Conservation (phyloP, 2,888 invertebrate genomes). For the Drosophila cognata region DNA sequence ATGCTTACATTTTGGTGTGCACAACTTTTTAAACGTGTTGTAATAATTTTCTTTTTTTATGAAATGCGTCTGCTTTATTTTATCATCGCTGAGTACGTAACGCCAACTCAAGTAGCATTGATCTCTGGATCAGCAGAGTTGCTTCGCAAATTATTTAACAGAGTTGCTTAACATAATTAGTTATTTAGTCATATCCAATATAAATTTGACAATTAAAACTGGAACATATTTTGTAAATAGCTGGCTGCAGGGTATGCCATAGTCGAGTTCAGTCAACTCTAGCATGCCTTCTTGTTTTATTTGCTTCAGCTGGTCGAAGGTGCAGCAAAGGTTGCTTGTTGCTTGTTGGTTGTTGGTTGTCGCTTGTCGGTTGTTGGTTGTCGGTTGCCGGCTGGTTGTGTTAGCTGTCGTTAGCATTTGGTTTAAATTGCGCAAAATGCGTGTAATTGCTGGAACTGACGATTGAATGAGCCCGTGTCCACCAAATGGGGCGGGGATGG, state of each 20-base stretch:
- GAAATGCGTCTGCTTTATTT: not conserved
- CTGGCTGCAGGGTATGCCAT: not conserved
- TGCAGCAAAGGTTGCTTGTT: constrained; percentile 77
- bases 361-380: constrained; percentile 39
- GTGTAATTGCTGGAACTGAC: constrained; percentile 81
- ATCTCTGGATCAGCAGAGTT: not conserved
- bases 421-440: constrained; percentile 81
- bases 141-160: not conserved
- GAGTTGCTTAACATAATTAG: not conserved
- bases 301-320: constrained; percentile 63
- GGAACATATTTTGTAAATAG: not conserved
- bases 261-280: not conserved
- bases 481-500: constrained; percentile 1
- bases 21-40: not conserved
- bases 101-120: not conserved
- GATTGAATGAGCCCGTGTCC: constrained; percentile 76
- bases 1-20: not conserved
- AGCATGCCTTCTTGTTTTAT: not conserved
- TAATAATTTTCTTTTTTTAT: not conserved
- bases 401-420: constrained; percentile 80
- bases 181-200: not conserved
- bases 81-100: not conserved
- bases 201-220: not conserved
- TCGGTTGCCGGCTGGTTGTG: constrained; percentile 74
- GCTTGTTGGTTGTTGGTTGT: constrained; percentile 55